phyloP scores from a whole-genome alignment of 2,113 vertebrate genomes.

The Fulmarus glacialis region DNA sequence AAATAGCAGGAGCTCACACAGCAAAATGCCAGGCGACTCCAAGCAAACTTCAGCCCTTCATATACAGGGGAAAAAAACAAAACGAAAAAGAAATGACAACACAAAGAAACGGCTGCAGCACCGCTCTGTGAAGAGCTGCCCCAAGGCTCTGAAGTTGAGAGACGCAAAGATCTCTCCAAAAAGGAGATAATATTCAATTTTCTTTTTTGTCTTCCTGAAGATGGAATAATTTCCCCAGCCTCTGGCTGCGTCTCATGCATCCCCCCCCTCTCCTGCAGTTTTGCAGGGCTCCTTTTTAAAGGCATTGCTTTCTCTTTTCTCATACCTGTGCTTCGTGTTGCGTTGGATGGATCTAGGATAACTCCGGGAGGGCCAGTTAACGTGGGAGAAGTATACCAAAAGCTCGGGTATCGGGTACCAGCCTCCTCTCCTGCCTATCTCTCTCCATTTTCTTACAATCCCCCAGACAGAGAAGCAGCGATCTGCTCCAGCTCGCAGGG shows the following conservation, averaged over 20 bases:
- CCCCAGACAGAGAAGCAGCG: background rate
- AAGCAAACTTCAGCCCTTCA: background rate
- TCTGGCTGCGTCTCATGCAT: background rate
- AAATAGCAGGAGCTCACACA: background rate
- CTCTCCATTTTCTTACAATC: background rate
- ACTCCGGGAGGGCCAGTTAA: background rate
- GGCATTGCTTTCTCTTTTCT: background rate
- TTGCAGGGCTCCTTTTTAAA: background rate
- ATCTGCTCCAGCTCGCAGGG: background rate
- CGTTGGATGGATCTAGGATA: background rate
- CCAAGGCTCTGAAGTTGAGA: background rate
- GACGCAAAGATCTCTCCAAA: background rate
- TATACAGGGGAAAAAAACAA: too few relatives aligned
- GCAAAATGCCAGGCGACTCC: background rate
- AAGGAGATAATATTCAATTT: background rate
- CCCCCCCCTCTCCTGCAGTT: background rate
- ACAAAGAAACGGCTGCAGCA: background rate
- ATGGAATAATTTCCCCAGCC: background rate
- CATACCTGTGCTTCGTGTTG: rapidly evolving
- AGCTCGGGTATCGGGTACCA: rapidly evolving
- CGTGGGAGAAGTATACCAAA: rapidly evolving
- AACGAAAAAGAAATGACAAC: background rate
- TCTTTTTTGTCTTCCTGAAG: background rate
- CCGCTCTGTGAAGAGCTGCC: background rate
- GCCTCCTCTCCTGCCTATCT: background rate